Evolutionary conservation across 2,113 vertebrate genomes (phyloP).

Genomic region (Alouatta palliata): DNA sequence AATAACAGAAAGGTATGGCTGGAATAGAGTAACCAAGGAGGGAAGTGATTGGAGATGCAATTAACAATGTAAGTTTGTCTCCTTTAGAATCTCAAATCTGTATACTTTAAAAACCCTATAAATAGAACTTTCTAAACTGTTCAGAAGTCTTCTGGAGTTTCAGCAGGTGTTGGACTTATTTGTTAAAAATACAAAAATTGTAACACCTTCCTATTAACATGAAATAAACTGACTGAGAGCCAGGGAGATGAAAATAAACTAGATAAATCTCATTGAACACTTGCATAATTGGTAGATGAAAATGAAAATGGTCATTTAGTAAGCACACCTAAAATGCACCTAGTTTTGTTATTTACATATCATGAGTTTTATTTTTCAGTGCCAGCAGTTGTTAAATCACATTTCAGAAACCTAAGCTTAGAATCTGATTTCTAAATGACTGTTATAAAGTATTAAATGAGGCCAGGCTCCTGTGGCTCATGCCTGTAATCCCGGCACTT

Average conservation of each 20-base stretch:
- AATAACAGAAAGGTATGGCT: neutral
- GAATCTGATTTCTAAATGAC: conserved; percentile 42
- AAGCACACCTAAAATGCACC: neutral
- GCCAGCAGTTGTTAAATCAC: neutral
- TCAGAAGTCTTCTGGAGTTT: neutral
- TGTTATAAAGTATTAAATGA: conserved; percentile 24
- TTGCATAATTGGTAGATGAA: neutral
- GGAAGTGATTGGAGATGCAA: neutral
- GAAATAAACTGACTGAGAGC: neutral
- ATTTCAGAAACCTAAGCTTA: conserved; percentile 25
- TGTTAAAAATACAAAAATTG: conserved; percentile 35
- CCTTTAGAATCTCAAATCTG: neutral
- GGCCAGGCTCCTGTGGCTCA: too few relatives aligned
- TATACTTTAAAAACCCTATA: neutral
- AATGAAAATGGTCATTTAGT: conserved; percentile 12
- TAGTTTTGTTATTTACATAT: neutral
- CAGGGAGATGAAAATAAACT: neutral
- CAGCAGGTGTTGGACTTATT: neutral
- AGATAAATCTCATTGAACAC: neutral
- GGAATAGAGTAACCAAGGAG: neutral
- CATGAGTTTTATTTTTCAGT: neutral
- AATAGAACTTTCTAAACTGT: neutral
- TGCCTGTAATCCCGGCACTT: too few relatives aligned
- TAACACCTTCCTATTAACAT: neutral
- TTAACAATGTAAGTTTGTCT: neutral